Base-by-base conservation (phyloP, 2,888 invertebrate genomes). In the Diaphora mendica region DNA sequence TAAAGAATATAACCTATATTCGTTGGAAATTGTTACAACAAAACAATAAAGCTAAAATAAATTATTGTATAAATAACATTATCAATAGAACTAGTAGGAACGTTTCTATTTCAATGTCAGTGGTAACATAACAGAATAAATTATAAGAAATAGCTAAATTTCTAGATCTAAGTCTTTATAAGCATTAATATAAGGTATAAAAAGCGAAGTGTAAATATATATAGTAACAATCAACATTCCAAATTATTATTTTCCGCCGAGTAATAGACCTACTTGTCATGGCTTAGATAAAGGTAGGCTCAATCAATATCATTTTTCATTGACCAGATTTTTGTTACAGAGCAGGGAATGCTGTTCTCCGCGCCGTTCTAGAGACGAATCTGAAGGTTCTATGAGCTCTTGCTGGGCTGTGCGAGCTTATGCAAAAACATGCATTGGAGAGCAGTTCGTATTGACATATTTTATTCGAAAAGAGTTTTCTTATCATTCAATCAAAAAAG, bases 51-150 rank as follows among this genome's bases (percentile, higher is more conserved):
- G 35, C 68, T 70, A 82, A 69, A 71, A 75, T 82, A 64, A 67
- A 59, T 26, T 59, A 26, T 26, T 59, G 26, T 59, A 59, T 59
- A n/a, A 70, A 73, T 74, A 72, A 78, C 75, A 80, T 72, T 67
- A 66, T 75, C 77, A 76, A 82, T 77, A 77, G 71, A 81, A 79
- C 79, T 79, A 79, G 74, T 71, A 81, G 78, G 78, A 75, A 78
- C 74, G 66, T 72, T 75, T 72, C 73, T 77, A 84, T 70, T 71
- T 77, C 26, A 74, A 70, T 76, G 72, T 73, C 59, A 75, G 72
- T 51, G 69, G 65, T 73, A 77, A 77, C 73, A 75, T 68, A 77
- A 75, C 71, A 78, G 74, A 71, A 74, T 69, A 77, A 72, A 9
- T 71, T 66, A 73, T 70, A 62, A 59, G 26, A 59, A 59, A 20